Percentiles rank a stretch among this genome's conserved stretches.
These are phyloP conservation scores for Podocnemis expansa DNA, from an alignment of 2,113 vertebrate genomes.

Conservation along the genomic window DNA sequence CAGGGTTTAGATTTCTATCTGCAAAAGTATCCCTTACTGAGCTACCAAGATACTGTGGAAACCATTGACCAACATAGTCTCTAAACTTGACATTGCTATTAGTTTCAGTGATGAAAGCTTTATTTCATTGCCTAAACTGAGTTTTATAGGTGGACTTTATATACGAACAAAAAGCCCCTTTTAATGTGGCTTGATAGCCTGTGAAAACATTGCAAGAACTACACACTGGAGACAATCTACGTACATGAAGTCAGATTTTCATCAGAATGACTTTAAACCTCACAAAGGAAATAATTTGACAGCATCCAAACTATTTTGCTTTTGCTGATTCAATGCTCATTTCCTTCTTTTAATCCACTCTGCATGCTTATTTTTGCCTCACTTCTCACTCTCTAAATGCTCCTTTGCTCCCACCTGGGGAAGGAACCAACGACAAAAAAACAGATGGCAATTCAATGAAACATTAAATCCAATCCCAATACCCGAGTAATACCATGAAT, in stretches of 20 bases:
- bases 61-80: background rate
- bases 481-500: constrained; percentile 35
- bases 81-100: background rate
- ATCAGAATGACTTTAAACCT: constrained; percentile 23
- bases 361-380: constrained; percentile 27
- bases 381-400: background rate
- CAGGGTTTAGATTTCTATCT: background rate
- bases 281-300: background rate
- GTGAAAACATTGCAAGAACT: constrained; percentile 10
- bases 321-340: constrained; percentile 10
- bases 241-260: constrained; percentile 36
- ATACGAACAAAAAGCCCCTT: constrained; percentile 35
- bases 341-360: background rate
- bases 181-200: constrained; percentile 51
- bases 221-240: background rate
- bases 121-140: background rate
- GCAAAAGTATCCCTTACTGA: background rate
- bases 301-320: constrained; percentile 31
- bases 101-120: background rate
- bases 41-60: background rate
- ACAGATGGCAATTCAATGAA: constrained; percentile 37
- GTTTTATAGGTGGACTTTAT: constrained; percentile 17
- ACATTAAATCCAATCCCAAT: constrained; percentile 58
- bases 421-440: constrained; percentile 34
- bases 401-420: background rate